A percentile compares a stretch with the other conserved stretches of the same genome.
Conservation (phyloP, 2,113 vertebrate genomes). For the Caranx melampygus region DNA sequence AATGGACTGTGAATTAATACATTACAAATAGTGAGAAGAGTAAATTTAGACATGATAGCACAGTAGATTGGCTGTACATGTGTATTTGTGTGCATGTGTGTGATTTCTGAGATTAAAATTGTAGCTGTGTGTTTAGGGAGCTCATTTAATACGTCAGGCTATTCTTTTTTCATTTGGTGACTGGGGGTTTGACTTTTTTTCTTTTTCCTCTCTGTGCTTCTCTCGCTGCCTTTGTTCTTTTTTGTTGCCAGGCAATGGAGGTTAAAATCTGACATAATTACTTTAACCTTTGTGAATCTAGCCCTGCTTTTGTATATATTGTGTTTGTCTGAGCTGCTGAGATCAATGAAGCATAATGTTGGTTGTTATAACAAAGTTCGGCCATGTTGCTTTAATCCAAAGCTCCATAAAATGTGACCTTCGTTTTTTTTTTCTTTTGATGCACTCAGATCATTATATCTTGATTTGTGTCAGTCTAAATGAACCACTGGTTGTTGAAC, state of each 20-base stretch:
- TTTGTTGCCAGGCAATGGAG: not conserved
- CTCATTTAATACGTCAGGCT: slow-evolving; percentile 11
- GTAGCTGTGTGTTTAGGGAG: not conserved
- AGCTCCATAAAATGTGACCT: no score
- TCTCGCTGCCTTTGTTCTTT: not conserved
- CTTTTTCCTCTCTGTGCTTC: not conserved
- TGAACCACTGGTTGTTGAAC: no score
- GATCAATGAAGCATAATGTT: not conserved
- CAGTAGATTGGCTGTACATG: not conserved
- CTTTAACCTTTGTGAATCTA: slow-evolving; percentile 5
- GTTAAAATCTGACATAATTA: not conserved
- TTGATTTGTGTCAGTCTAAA: no score
- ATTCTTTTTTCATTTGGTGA: slow-evolving; percentile 14
- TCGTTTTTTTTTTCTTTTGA: no score
- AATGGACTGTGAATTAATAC: not conserved
- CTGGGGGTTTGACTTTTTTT: not conserved
- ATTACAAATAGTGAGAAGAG: not conserved
- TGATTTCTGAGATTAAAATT: slow-evolving; percentile 3
- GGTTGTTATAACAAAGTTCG: no score
- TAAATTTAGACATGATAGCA: not conserved
- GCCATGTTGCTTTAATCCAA: no score
- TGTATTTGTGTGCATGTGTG: not conserved
- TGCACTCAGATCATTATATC: no score
- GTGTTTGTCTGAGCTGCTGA: not conserved
- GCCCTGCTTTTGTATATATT: not conserved